These are phyloP conservation scores for Poeciliopsis retropinna DNA, from an alignment of 2,113 vertebrate species.

Conservation along the genomic window DNA sequence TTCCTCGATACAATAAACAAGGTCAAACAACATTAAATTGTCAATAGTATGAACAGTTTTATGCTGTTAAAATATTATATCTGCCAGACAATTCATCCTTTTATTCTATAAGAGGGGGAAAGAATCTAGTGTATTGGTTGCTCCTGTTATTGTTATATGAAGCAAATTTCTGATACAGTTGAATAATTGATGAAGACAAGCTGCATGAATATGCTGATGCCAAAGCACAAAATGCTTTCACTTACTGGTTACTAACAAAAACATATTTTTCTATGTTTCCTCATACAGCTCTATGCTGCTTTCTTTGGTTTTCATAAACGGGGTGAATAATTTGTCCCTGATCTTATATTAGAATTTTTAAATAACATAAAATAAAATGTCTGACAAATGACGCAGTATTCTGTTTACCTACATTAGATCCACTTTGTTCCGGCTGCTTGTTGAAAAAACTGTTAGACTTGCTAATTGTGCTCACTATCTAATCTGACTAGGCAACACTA, in stretches of 20 bases:
- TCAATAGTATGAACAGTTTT: background rate
- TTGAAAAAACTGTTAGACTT: background rate
- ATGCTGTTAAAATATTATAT: background rate
- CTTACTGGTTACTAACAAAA: background rate
- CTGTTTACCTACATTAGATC: background rate
- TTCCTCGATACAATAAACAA: background rate
- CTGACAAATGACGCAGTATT: background rate
- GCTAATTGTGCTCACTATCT: no score
- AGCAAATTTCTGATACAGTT: slow-evolving; percentile 17
- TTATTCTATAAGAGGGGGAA: background rate
- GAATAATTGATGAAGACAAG: slow-evolving; percentile 48
- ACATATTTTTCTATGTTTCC: background rate
- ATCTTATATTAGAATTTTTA: no score
- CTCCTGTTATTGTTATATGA: slow-evolving; percentile 11
- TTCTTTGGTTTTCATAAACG: background rate
- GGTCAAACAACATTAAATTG: background rate
- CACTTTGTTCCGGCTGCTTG: background rate
- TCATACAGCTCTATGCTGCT: slow-evolving; percentile 2
- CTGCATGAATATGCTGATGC: slow-evolving; percentile 17
- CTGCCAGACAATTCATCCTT: slow-evolving; percentile 14
- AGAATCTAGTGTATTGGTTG: slow-evolving; percentile 1
- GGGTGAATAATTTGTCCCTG: background rate
- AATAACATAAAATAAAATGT: no score
- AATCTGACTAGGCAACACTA: no score
- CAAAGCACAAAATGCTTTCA: slow-evolving; percentile 12